Conservation (phyloP, 1,140 invertebrate genomes). For the Drosophila mayri region DNA sequence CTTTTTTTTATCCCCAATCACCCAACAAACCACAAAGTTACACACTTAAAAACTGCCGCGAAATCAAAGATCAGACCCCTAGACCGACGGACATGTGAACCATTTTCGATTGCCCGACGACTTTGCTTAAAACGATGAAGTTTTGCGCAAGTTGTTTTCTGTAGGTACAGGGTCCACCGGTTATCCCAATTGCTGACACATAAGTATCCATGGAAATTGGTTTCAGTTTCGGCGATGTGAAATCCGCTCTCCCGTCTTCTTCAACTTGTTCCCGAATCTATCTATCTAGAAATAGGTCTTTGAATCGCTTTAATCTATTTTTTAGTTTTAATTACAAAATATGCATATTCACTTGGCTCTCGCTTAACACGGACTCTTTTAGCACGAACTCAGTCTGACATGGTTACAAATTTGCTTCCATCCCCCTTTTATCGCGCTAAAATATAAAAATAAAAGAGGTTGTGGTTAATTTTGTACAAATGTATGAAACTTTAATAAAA, state of each 20-base stretch:
- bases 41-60: constrained; percentile 70
- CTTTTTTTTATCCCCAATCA: not conserved
- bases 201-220: constrained; percentile 47
- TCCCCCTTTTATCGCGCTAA: too few species aligned
- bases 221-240: constrained; percentile 43
- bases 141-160: constrained; percentile 45
- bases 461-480: too few species aligned
- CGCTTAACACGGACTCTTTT: too few species aligned
- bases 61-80: constrained; percentile 64
- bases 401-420: too few species aligned
- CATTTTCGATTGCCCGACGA: constrained; percentile 29
- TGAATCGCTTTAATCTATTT: constrained; percentile 45
- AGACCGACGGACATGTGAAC: constrained; percentile 35
- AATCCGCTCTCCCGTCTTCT: constrained; percentile 15
- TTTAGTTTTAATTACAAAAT: too few species aligned
- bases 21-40: constrained; percentile 47
- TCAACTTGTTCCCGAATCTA: not conserved
- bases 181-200: constrained; percentile 49
- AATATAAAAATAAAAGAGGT: too few species aligned
- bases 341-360: too few species aligned
- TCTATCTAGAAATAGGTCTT: constrained; percentile 62
- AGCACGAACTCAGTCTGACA: too few species aligned
- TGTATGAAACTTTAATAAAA: too few species aligned
- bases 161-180: not conserved
- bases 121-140: constrained; percentile 27